Evolutionary conservation across 2,888 invertebrate species (phyloP).

Genomic region (Cryptophagus acutangulus): DNA sequence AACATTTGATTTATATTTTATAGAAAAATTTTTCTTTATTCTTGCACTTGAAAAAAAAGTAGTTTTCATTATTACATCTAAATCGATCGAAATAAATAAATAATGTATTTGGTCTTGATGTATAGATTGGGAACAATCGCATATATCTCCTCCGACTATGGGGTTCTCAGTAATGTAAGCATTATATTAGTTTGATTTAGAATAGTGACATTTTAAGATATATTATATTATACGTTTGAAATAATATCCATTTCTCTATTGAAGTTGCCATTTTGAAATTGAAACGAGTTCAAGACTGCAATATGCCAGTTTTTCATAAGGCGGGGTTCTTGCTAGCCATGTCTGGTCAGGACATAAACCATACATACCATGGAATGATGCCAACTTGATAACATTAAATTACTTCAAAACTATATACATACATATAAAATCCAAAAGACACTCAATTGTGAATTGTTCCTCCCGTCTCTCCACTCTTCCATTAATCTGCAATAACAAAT

Average conservation of each 20-base stretch:
- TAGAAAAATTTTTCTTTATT: neutral
- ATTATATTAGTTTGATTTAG: slow-evolving; percentile 40
- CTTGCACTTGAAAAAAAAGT: neutral
- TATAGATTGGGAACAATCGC: slow-evolving; percentile 1
- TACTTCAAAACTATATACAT: slow-evolving; percentile 19
- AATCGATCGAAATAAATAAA: slow-evolving; percentile 6
- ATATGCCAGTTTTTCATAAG: slow-evolving; percentile 39
- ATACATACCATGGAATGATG: slow-evolving; percentile 37
- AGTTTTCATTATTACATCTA: slow-evolving; percentile 9
- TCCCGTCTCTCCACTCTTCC: too few relatives aligned
- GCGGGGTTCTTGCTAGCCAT: slow-evolving; percentile 32
- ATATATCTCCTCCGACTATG: slow-evolving; percentile 4
- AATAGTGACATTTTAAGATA: slow-evolving; percentile 32
- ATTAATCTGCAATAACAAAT: too few relatives aligned
- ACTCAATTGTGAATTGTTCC: too few relatives aligned
- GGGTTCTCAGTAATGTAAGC: slow-evolving; percentile 32
- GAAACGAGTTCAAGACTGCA: slow-evolving; percentile 38
- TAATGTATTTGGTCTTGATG: slow-evolving; percentile 2
- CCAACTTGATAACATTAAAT: slow-evolving; percentile 36
- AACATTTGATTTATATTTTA: too few relatives aligned
- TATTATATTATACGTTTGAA: slow-evolving; percentile 26
- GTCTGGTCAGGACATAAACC: slow-evolving; percentile 36
- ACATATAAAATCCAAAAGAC: slow-evolving; percentile 1
- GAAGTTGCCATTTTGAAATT: slow-evolving; percentile 41
- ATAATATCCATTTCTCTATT: slow-evolving; percentile 37